Evolutionary conservation across 2,888 invertebrate species (phyloP).

Genomic region (Saturnia pavonia): DNA sequence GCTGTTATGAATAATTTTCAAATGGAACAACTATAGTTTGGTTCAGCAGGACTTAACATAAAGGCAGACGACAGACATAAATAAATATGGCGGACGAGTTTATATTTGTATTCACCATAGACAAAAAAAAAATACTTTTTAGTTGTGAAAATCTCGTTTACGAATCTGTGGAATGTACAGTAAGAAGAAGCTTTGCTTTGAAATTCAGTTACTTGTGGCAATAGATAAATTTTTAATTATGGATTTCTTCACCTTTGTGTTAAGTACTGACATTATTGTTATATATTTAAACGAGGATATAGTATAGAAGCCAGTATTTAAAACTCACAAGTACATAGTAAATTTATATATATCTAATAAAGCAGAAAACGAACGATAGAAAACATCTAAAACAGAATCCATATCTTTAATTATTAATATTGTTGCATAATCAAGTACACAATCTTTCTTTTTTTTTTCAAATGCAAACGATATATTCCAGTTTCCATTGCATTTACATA

Average conservation of each 20-base stretch:
- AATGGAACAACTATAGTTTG: background rate
- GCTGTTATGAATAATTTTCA: background rate
- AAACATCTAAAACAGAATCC: background rate
- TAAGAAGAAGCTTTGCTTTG: no score
- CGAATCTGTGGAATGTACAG: background rate
- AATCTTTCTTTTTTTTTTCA: background rate
- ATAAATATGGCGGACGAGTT: background rate
- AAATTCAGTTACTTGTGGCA: no score
- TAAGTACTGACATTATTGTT: background rate
- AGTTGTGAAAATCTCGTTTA: background rate
- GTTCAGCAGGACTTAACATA: background rate
- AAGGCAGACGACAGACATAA: no score
- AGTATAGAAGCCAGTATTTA: background rate
- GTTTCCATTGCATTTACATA: background rate
- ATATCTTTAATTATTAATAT: background rate
- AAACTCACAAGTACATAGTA: no score
- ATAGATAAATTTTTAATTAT: background rate
- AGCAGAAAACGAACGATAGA: background rate
- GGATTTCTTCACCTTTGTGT: background rate
- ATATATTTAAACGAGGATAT: background rate
- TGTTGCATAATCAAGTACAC: no score
- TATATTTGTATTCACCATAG: background rate
- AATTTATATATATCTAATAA: no score
- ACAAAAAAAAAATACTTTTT: background rate
- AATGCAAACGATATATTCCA: conserved; percentile 1